Percentiles rank a stretch among this genome's conserved stretches.
phyloP scores from a whole-genome alignment of 2,113 vertebrate genomes.

The Pomatostomus ruficeps region DNA sequence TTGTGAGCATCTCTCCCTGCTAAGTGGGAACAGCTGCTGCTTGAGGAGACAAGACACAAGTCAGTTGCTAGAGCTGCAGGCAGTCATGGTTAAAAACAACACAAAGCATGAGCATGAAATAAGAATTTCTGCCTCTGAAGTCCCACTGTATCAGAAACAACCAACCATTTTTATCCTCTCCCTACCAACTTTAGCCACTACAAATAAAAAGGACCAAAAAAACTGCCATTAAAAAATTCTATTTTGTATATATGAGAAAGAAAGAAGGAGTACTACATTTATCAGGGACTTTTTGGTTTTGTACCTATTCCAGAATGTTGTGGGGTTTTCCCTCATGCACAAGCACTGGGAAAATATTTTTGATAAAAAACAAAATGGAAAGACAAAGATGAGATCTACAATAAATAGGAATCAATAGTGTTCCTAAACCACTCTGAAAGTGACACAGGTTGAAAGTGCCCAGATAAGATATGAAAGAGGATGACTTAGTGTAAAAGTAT shows the following conservation, averaged over 20 bases:
- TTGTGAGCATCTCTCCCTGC: not conserved
- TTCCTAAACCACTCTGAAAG: not conserved
- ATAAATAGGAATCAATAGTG: not conserved
- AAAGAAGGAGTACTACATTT: not conserved
- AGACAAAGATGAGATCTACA: not conserved
- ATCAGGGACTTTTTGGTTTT: not conserved
- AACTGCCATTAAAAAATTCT: not conserved
- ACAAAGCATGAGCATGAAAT: not conserved
- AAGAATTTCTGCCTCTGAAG: not conserved
- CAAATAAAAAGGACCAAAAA: not conserved
- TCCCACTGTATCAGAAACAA: not conserved
- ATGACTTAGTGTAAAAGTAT: not conserved
- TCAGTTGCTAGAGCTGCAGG: not conserved
- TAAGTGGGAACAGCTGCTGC: conserved; percentile 46
- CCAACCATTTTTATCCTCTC: not conserved
- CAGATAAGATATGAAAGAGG: not conserved
- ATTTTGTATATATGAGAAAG: not conserved
- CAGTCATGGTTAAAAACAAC: not conserved
- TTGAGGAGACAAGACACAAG: not conserved
- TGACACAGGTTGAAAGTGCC: fast-evolving
- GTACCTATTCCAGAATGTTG: not conserved
- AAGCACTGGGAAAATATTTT: not conserved
- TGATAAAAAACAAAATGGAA: not conserved
- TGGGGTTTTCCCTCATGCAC: not conserved
- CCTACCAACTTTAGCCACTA: not conserved